Evolutionary conservation across 2,113 vertebrate genomes (phyloP), one percentile per base, ranked within the genome.

Genomic region (Callipepla californica): DNA sequence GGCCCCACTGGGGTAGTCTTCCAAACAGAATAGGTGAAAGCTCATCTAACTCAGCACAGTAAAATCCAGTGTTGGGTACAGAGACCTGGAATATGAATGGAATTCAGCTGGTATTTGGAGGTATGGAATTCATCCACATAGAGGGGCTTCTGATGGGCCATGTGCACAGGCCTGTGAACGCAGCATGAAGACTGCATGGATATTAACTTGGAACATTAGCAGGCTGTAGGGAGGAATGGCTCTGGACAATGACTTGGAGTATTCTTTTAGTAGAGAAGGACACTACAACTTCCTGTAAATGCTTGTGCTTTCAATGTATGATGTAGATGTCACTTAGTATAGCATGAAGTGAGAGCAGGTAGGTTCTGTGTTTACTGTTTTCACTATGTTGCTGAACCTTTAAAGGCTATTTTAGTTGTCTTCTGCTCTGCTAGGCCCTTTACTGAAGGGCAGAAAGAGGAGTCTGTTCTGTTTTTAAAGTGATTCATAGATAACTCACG

Each of bases 101-200:
- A 14, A 9, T 38, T 63, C 10, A n/a, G 21, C 32, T 84, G 32
- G 3, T 44, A 28, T 78, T 86, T 32, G 67, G 42, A 67, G 40
- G 5, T 34, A 9, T 4, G 28, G 13, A 70, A 8, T 53, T 45
- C 0, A 0, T 9, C 59, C 47, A 18, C 9, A 34, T 25, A 40
- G 25, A 34, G 22, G 17, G 28, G 23, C 9, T 28, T n/a, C 34
- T 14, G 14, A 28, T 57, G 30, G 57, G 14, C 28, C 16, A 11
- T 76, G 32, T 48, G 58, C 53, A 4, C 38, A 28, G 32, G 47
- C 61, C 25, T 61, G 47, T 51, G 28, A 69, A 20, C 12, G 36
- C 34, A 69, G 26, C 15, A 8, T 0, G 0, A 78, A 23, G 22
- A 20, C 48, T 44, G 7, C 50, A 51, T 58, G 50, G 42, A 7